Evolutionary conservation across 2,888 invertebrate genomes (phyloP), one percentile per base, ranked within the genome.

Genomic region (Stenodema calcarata): DNA sequence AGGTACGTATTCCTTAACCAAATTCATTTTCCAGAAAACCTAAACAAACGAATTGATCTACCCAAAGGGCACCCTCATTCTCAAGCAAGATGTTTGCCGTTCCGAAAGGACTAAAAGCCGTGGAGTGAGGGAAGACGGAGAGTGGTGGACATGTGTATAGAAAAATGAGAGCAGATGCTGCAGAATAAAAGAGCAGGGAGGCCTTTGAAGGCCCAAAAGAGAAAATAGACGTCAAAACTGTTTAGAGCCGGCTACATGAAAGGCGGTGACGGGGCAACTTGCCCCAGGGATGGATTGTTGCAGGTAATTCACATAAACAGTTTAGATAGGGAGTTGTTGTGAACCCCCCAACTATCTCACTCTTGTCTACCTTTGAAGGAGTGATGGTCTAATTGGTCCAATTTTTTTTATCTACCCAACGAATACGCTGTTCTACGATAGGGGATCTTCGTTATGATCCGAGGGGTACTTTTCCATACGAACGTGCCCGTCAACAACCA

Each of bases 281-380:
- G 82, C 69, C 82, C 62, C 41, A 42, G 70, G 82, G 82, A 69
- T 14, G 82, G 69, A 82, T 82, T 82, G 82, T 82, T 69, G 82
- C 82, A 82, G 82, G 82, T 82, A 82, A 82, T 82, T 82, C 82
- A 82, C 82, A 82, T 82, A 82, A 82, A 82, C 82, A 82, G 82
- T 82, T 82, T 82, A 82, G 82, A 82, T 82, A 82, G 82, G 82
- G 69, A 16, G 69, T 35, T 81, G 81, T 70, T 23, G 70, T 23
- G 70, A 27, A 70, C 18, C 27, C 70, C 70, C 14, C 69, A 11
- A 69, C 69, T 69, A 27, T 69, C 9, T 23, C 28, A 1, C 80
- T 18, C 54, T n/a, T 27, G 18, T 9, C 54, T 27, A 12, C 80
- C 30, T 42, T 27, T 50, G 16, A 23, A 41, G 44, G 42, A 23